A percentile compares a stretch with the other conserved stretches of the same genome.
Evolutionary conservation across 2,797 vertebrate genomes (phyloP).

Genomic region (Melanotaenia parkinsoni): DNA sequence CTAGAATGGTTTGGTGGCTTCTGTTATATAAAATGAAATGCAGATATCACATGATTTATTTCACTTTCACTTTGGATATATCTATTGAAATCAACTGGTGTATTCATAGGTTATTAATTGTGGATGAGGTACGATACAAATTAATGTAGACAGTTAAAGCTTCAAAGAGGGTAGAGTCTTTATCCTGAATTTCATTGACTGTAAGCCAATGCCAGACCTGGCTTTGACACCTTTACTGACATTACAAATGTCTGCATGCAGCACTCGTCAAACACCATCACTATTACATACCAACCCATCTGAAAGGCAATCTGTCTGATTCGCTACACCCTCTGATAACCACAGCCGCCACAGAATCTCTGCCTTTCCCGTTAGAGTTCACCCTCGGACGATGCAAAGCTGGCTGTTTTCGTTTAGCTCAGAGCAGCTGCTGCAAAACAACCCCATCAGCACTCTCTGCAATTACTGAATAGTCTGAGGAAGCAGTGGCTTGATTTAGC

Average conservation of each 20-base stretch:
- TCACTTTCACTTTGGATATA: neutral
- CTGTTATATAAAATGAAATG: no score
- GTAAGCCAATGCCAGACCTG: slow-evolving; percentile 26
- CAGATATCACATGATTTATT: neutral
- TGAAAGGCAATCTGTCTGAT: slow-evolving; percentile 27
- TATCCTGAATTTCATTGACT: slow-evolving; percentile 34
- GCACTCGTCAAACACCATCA: slow-evolving; percentile 39
- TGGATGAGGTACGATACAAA: slow-evolving; percentile 12
- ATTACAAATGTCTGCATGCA: slow-evolving; percentile 35
- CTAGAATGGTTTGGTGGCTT: no score
- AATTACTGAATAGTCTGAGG: slow-evolving; percentile 74
- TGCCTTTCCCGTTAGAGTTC: slow-evolving; percentile 21
- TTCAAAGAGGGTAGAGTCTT: slow-evolving; percentile 19
- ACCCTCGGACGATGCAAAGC: slow-evolving; percentile 23
- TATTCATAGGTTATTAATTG: neutral
- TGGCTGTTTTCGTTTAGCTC: slow-evolving; percentile 60
- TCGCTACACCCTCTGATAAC: slow-evolving; percentile 42
- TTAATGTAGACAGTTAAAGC: slow-evolving; percentile 22
- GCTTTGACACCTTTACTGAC: slow-evolving; percentile 48
- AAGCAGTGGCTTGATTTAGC: slow-evolving; percentile 77
- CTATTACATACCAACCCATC: slow-evolving; percentile 39
- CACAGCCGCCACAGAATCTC: slow-evolving; percentile 30
- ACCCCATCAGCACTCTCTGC: slow-evolving; percentile 74
- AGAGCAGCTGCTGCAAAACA: slow-evolving; percentile 62
- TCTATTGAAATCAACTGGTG: neutral